These are phyloP conservation scores for Melospiza georgiana DNA, from an alignment of 2,113 vertebrate genomes.

Conservation along the genomic window DNA sequence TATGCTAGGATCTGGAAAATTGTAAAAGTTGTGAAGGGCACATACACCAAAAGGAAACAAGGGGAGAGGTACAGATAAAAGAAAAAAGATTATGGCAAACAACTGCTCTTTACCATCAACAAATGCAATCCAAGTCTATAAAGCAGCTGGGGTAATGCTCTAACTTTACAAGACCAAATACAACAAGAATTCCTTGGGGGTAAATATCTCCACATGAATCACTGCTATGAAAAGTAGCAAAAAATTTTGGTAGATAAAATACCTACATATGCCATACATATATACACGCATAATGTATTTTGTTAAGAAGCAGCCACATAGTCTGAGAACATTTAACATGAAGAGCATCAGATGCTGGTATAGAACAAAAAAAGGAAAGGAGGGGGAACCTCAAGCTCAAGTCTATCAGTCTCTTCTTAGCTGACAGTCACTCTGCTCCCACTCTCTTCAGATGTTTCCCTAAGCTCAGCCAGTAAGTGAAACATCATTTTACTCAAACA, in stretches of 20 bases:
- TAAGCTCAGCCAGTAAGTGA: background rate
- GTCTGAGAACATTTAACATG: background rate
- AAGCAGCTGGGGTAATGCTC: background rate
- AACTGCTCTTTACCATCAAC: background rate
- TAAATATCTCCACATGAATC: background rate
- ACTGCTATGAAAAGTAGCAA: background rate
- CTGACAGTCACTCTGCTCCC: background rate
- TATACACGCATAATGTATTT: background rate
- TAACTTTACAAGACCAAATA: background rate
- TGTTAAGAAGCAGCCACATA: background rate
- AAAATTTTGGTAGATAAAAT: background rate
- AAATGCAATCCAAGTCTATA: background rate
- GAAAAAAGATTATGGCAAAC: background rate
- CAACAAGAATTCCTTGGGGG: background rate
- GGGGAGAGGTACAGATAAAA: background rate
- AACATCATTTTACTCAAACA: background rate
- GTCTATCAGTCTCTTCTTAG: background rate
- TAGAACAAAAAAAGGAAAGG: background rate
- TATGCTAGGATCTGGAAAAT: background rate
- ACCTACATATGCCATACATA: background rate
- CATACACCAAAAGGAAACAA: background rate
- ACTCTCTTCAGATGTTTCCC: background rate
- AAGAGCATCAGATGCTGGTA: background rate
- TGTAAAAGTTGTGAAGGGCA: background rate
- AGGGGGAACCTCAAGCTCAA: background rate